Base-by-base conservation (phyloP, 2,113 vertebrate genomes). In the Anser cygnoides region DNA sequence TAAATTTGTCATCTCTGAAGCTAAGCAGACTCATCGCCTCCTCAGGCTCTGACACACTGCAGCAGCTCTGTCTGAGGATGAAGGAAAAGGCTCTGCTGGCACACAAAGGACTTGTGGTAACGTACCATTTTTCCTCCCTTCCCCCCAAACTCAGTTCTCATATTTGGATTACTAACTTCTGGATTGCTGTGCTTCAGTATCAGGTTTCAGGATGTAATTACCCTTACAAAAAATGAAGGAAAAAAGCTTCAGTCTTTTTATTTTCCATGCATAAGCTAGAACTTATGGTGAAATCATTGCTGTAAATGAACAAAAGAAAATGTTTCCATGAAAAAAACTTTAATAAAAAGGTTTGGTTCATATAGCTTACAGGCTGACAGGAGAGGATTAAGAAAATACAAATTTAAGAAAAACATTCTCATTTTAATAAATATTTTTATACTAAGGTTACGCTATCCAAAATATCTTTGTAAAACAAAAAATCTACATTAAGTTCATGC, bases 171-270 rank as follows among this genome's bases (percentile, higher is more conserved):
- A 84, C 76, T 62, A 71, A 87, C 29, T 90, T 87, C 86, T 87
- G 81, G 65, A 93, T 46, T 93, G 74, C 50, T 70, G 23, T 67
- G 59, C 89, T 71, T 73, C 55, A 59, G 95, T 93, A 84, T 97
- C 94, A 77, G 54, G 63, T 98, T 97, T 97, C 96, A 97, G 89
- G 94, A 97, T 74, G 92, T 74, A 93, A 92, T 97, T 97, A 97
- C 63, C 54, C 72, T 76, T 86, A 93, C 59, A 82, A 90, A 96
- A 94, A 96, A 93, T 7, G 62, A 97, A 82, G 67, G 84, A 82
- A 96, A 97, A 97, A 86, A 8, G 52, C 78, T 96, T 93, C 7
- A 67, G 72, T 90, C 16, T 54, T 91, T 94, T 88, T 72, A 86
- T 97, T 98, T 98, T 98, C 97, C 96, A 83, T 82, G 59, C 62